phyloP scores from a whole-genome alignment of 2,797 vertebrate genomes.

The Harpagifer antarcticus region DNA sequence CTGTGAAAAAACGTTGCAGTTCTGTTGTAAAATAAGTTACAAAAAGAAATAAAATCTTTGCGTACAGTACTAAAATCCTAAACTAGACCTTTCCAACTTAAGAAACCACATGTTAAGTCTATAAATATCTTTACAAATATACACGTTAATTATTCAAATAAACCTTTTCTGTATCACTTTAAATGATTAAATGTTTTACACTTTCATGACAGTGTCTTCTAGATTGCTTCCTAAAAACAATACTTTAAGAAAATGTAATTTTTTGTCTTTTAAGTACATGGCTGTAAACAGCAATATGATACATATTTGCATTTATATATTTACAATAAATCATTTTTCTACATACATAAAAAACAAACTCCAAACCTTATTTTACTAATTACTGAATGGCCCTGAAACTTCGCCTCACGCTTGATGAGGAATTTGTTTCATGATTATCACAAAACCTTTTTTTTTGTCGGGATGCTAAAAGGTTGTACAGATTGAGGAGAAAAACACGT shows the following conservation, averaged over 20 bases:
- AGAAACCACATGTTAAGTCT: conserved; percentile 89
- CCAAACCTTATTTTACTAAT: conserved; percentile 54
- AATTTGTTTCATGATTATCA: conserved; percentile 52
- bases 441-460: conserved; percentile 22
- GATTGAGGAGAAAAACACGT: conserved; percentile 12
- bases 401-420: conserved; percentile 33
- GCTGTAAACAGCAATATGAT: conserved; percentile 84
- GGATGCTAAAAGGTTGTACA: conserved; percentile 24
- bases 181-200: conserved; percentile 87
- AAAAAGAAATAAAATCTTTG: conserved; percentile 85
- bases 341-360: conserved; percentile 76
- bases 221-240: conserved; percentile 82
- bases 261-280: conserved; percentile 81
- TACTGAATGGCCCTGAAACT: conserved; percentile 72
- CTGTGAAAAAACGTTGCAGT: conserved; percentile 79
- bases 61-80: conserved; percentile 90
- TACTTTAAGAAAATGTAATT: conserved; percentile 74
- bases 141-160: conserved; percentile 92
- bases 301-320: conserved; percentile 91
- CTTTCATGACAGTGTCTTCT: conserved; percentile 89
- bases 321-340: conserved; percentile 91
- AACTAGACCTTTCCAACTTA: conserved; percentile 85
- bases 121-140: conserved; percentile 99
- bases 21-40: conserved; percentile 95
- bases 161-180: conserved; percentile 90